phyloP scores from a whole-genome alignment of 2,113 vertebrate genomes.

The Micronycteris hirsuta region DNA sequence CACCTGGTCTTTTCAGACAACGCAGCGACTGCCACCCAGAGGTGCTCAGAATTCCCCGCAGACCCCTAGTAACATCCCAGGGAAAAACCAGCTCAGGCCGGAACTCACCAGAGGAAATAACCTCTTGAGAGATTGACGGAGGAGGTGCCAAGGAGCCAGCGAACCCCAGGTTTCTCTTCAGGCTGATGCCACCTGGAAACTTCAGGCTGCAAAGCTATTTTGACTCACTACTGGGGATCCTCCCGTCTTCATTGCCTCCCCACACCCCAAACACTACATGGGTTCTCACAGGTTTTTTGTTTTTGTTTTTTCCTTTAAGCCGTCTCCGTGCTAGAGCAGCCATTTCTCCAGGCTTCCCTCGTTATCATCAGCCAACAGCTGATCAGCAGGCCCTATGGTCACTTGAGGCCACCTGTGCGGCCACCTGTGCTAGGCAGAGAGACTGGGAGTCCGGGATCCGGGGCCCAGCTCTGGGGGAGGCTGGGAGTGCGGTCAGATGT shows the following conservation, averaged over 20 bases:
- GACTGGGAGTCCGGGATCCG: neutral
- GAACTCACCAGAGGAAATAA: neutral
- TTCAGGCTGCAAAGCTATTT: neutral
- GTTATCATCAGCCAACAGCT: neutral
- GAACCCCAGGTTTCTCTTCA: neutral
- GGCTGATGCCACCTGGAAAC: neutral
- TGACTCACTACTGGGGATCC: neutral
- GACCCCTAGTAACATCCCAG: neutral
- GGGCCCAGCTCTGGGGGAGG: neutral
- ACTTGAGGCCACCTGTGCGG: neutral
- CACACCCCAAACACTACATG: neutral
- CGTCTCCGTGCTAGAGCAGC: neutral
- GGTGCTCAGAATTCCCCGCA: neutral
- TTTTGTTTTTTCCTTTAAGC: neutral
- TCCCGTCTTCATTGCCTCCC: neutral
- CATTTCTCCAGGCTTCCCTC: too few species aligned
- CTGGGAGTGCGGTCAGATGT: neutral
- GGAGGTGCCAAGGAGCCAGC: rapidly evolving
- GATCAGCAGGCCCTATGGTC: rapidly evolving
- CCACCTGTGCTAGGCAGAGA: neutral
- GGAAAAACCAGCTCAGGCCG: neutral
- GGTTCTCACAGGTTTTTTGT: neutral
- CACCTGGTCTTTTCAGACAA: neutral
- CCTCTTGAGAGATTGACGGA: neutral
- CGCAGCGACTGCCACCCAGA: neutral